phyloP scores from a whole-genome alignment of 1,140 invertebrate genomes.

The Nebria ingens region DNA sequence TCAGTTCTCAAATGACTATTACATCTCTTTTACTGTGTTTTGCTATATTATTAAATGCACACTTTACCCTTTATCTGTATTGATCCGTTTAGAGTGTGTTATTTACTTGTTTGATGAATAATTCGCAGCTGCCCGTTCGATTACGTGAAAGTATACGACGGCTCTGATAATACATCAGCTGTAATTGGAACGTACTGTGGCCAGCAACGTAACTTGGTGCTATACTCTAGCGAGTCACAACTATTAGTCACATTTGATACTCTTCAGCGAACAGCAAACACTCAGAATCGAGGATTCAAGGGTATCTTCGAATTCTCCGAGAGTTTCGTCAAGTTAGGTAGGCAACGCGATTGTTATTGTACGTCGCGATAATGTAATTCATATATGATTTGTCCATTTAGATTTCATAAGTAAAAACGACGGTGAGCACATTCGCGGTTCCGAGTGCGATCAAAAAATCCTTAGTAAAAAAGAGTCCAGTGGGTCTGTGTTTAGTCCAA shows the following conservation, averaged over 20 bases:
- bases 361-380: slow-evolving; percentile 11
- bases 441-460: slow-evolving; percentile 96
- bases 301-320: slow-evolving; percentile 94
- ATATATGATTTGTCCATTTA: slow-evolving; percentile 34
- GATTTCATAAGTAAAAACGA: slow-evolving; percentile 90
- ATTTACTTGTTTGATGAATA: slow-evolving; percentile 7
- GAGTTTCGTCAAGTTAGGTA: slow-evolving; percentile 91
- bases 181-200: slow-evolving; percentile 97
- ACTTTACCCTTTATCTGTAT: background rate
- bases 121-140: slow-evolving; percentile 92
- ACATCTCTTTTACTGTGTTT: background rate
- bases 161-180: slow-evolving; percentile 68
- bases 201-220: slow-evolving; percentile 87
- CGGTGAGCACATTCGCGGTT: slow-evolving; percentile 86
- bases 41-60: background rate
- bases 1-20: background rate
- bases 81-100: background rate
- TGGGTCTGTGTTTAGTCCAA: slow-evolving; percentile 87
- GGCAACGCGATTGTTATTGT: slow-evolving; percentile 26
- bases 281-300: slow-evolving; percentile 90
- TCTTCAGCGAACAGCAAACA: slow-evolving; percentile 76
- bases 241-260: slow-evolving; percentile 86
- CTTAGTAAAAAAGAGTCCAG: slow-evolving; percentile 84
- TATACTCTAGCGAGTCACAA: slow-evolving; percentile 85
- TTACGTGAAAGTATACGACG: slow-evolving; percentile 94